A percentile compares a stretch with the other conserved stretches of the same genome.
These are phyloP conservation scores for Eumaeus atala DNA, from an alignment of 1,140 invertebrate species.

Conservation along the genomic window DNA sequence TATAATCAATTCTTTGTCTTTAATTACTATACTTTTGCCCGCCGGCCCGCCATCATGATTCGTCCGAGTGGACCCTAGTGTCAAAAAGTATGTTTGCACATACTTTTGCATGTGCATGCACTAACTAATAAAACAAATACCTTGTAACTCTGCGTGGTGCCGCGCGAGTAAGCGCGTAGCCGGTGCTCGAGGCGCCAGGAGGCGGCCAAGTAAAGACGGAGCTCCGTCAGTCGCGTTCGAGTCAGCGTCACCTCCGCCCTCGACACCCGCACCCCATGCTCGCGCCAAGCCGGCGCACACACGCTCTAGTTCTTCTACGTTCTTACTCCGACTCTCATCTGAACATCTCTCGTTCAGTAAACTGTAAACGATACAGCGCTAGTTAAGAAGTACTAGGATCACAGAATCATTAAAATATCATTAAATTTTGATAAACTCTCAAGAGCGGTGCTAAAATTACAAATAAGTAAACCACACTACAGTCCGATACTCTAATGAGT, in stretches of 20 bases:
- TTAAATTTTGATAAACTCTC: too few species aligned
- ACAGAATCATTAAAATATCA: too few species aligned
- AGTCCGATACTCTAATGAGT: too few species aligned
- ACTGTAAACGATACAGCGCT: background rate
- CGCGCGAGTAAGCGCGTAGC: slow-evolving; percentile 28
- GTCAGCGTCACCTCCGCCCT: slow-evolving; percentile 23
- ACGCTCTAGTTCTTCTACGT: slow-evolving; percentile 26
- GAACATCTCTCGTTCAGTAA: background rate
- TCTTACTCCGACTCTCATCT: slow-evolving; percentile 4
- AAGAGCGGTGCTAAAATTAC: too few species aligned
- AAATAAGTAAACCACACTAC: too few species aligned
- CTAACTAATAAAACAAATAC: background rate
- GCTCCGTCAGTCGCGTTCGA: slow-evolving; percentile 20
- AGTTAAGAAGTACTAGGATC: too few species aligned
- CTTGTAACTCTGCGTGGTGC: background rate
- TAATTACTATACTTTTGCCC: too few species aligned
- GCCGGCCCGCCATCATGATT: too few species aligned
- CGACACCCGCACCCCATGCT: slow-evolving; percentile 26
- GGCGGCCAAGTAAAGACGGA: slow-evolving; percentile 32
- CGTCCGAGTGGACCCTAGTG: too few species aligned
- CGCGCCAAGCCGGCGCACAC: slow-evolving; percentile 34
- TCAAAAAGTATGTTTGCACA: too few species aligned
- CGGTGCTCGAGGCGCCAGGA: slow-evolving; percentile 33
- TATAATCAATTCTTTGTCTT: too few species aligned
- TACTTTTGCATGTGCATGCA: background rate